These are phyloP conservation scores for Philypnodon macrostomus DNA, from an alignment of 2,797 vertebrate genomes.

Conservation along the genomic window DNA sequence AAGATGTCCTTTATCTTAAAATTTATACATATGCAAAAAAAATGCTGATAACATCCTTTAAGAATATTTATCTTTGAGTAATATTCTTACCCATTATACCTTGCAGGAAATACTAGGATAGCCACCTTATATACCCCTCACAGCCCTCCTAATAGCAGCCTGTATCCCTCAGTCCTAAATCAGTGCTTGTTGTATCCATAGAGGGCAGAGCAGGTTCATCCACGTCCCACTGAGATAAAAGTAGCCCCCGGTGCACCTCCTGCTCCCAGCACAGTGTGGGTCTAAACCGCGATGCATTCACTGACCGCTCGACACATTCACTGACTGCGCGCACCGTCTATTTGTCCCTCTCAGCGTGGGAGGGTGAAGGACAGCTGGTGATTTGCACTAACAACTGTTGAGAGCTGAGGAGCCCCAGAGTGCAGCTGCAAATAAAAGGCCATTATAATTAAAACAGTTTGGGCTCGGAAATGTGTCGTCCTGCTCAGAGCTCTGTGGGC, in stretches of 20 bases:
- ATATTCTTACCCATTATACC: no score
- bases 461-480: no score
- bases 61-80: no score
- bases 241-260: slow-evolving; percentile 20
- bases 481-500: slow-evolving; percentile 30
- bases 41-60: no score
- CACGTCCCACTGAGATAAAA: slow-evolving; percentile 60
- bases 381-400: slow-evolving; percentile 57
- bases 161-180: slow-evolving; percentile 14
- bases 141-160: no score
- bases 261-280: slow-evolving; percentile 33
- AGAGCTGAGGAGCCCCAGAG: slow-evolving; percentile 46
- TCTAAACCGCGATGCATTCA: no score
- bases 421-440: slow-evolving; percentile 59
- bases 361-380: slow-evolving; percentile 63
- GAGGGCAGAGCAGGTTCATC: slow-evolving; percentile 25
- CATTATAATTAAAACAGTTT: slow-evolving; percentile 55
- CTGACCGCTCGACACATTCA: no score
- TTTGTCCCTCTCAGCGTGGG: slow-evolving; percentile 42
- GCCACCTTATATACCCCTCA: no score
- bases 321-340: no score
- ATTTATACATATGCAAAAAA: no score
- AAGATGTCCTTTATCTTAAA: no score
- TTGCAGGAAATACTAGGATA: no score
- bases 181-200: slow-evolving; percentile 25